These are phyloP conservation scores for Globodera rostochiensis DNA, from an alignment of 1,140 invertebrate genomes.

Conservation along the genomic window DNA sequence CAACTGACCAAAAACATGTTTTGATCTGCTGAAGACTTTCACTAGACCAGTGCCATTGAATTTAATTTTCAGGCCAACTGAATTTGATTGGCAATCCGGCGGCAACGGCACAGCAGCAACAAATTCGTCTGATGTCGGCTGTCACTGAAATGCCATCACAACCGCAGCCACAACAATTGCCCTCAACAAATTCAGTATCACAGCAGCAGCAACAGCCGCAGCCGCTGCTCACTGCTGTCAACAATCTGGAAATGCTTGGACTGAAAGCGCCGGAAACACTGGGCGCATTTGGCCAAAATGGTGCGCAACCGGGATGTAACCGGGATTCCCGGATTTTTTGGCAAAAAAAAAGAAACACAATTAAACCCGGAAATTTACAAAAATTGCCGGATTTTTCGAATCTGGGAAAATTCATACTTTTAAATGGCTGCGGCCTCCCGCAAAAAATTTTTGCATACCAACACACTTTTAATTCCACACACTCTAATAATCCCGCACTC, in stretches of 20 bases:
- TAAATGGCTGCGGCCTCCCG: too few species aligned
- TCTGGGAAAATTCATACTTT: too few species aligned
- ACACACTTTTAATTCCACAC: too few species aligned
- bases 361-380: not conserved
- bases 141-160: slow-evolving; percentile 43
- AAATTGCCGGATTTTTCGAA: too few species aligned
- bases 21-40: too few species aligned
- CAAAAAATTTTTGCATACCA: not conserved
- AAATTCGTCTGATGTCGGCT: not conserved
- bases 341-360: not conserved
- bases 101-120: not conserved
- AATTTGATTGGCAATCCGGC: slow-evolving; percentile 22
- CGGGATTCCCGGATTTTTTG: not conserved
- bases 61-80: slow-evolving; percentile 13
- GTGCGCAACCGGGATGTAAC: not conserved
- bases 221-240: slow-evolving; percentile 24
- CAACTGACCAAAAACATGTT: too few species aligned
- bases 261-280: slow-evolving; percentile 34
- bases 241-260: slow-evolving; percentile 37
- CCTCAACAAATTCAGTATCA: slow-evolving; percentile 14
- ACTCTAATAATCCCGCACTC: too few species aligned
- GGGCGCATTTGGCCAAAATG: slow-evolving; percentile 33
- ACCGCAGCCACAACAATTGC: slow-evolving; percentile 43
- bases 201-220: slow-evolving; percentile 6
- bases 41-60: not conserved